Evolutionary conservation across 2,113 vertebrate genomes (phyloP).

Genomic region (Herpailurus yagouaroundi): DNA sequence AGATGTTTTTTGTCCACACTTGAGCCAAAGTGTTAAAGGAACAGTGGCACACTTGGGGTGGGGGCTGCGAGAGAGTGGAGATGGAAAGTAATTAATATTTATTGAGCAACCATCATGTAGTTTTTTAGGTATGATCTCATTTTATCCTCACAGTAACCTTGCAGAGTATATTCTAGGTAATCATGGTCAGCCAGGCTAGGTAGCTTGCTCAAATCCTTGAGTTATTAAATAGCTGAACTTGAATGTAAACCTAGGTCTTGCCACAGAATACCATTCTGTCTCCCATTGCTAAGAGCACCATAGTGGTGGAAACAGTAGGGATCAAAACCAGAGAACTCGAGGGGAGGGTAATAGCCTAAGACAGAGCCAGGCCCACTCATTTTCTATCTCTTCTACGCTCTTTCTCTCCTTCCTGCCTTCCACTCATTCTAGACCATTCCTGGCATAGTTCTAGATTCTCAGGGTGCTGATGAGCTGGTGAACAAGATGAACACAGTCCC

Average conservation of each 20-base stretch:
- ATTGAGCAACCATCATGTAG: slow-evolving; percentile 35
- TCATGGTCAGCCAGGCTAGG: background rate
- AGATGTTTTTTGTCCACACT: slow-evolving; percentile 68
- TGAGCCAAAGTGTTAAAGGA: slow-evolving; percentile 66
- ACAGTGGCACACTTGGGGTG: background rate
- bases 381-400: background rate
- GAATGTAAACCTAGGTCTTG: background rate
- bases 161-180: slow-evolving; percentile 21
- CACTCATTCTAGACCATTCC: background rate
- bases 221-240: background rate
- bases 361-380: background rate
- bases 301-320: accelerated
- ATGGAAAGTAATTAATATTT: slow-evolving; percentile 67
- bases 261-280: background rate
- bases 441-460: background rate
- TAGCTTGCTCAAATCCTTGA: slow-evolving; percentile 13
- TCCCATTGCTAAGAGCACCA: background rate
- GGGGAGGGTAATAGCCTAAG: background rate
- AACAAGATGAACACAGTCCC: background rate
- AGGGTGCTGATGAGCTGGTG: background rate
- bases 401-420: background rate
- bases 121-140: slow-evolving; percentile 74
- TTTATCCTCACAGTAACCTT: slow-evolving; percentile 55
- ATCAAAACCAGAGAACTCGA: background rate
- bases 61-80: background rate